These are phyloP conservation scores for Serrognathus titanus DNA, from an alignment of 2,888 invertebrate genomes.

Conservation along the genomic window DNA sequence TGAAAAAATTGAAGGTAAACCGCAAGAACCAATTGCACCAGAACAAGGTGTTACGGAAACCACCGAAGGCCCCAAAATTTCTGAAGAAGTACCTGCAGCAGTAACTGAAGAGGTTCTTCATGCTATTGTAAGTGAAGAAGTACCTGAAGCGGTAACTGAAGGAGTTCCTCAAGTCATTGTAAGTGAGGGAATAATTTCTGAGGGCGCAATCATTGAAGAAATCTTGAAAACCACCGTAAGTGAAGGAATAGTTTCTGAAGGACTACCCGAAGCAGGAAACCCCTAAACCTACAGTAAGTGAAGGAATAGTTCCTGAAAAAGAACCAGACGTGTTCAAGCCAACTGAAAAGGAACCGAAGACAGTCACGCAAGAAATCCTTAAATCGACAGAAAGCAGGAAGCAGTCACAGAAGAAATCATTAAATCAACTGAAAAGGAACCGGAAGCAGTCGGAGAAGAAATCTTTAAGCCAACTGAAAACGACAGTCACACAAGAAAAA, in stretches of 20 bases:
- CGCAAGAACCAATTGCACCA: slow-evolving; percentile 1
- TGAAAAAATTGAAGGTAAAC: not conserved
- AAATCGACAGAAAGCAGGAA: slow-evolving; percentile 16
- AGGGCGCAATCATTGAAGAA: not conserved
- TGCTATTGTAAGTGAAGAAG: slow-evolving; percentile 1
- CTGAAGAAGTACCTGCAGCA: not conserved
- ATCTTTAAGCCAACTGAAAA: no score
- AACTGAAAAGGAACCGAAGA: not conserved
- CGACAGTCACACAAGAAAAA: slow-evolving; percentile 4
- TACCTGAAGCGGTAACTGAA: not conserved
- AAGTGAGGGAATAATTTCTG: not conserved
- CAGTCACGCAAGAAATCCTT: slow-evolving; percentile 7
- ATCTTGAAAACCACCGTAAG: not conserved
- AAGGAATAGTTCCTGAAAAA: not conserved
- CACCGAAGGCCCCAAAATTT: not conserved
- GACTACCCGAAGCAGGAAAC: not conserved
- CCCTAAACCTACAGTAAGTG: slow-evolving; percentile 4
- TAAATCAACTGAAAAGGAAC: not conserved
- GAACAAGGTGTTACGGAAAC: not conserved
- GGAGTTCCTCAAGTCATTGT: not conserved
- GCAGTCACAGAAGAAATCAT: not conserved
- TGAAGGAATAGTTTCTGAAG: slow-evolving; percentile 14
- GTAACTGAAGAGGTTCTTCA: not conserved
- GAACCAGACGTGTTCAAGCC: not conserved
- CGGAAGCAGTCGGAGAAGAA: no score